A percentile compares a stretch with the other conserved stretches of the same genome.
phyloP scores from a whole-genome alignment of 2,888 invertebrate genomes.

The Balanococcus diminutus region DNA sequence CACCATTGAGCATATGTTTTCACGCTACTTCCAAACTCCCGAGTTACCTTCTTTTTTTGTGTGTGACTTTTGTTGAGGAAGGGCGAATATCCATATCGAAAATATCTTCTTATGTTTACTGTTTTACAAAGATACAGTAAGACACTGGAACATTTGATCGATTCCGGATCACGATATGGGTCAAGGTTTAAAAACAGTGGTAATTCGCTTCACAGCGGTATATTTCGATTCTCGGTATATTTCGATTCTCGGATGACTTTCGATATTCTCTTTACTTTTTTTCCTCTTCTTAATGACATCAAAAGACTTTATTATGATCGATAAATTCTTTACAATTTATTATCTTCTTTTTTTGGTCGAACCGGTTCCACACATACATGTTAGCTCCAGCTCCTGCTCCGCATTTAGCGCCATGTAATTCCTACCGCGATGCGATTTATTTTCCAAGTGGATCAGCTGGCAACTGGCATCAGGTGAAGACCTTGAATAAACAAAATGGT shows the following conservation, averaged over 20 bases:
- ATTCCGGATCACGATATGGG: conserved; percentile 14
- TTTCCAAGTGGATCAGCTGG: background rate
- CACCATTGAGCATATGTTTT: background rate
- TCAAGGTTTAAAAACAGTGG: background rate
- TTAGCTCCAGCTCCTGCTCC: background rate
- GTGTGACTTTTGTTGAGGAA: background rate
- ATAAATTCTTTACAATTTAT: conserved; percentile 19
- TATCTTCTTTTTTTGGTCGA: background rate
- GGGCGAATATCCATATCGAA: background rate
- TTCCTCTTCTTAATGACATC: background rate
- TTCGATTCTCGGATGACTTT: background rate
- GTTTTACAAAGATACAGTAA: background rate
- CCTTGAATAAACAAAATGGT: background rate
- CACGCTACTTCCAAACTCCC: background rate
- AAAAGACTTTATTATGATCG: conserved; percentile 21
- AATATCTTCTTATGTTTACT: too few species aligned
- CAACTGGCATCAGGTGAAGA: background rate
- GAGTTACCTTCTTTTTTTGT: background rate
- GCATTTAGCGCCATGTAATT: background rate
- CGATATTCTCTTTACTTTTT: background rate
- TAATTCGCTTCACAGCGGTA: conserved; percentile 15
- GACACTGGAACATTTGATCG: background rate
- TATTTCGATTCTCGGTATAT: too few species aligned
- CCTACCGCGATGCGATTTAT: background rate
- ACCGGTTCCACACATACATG: background rate